Evolutionary conservation across 2,888 invertebrate species (phyloP).

Genomic region (Achlya flavicornis): DNA sequence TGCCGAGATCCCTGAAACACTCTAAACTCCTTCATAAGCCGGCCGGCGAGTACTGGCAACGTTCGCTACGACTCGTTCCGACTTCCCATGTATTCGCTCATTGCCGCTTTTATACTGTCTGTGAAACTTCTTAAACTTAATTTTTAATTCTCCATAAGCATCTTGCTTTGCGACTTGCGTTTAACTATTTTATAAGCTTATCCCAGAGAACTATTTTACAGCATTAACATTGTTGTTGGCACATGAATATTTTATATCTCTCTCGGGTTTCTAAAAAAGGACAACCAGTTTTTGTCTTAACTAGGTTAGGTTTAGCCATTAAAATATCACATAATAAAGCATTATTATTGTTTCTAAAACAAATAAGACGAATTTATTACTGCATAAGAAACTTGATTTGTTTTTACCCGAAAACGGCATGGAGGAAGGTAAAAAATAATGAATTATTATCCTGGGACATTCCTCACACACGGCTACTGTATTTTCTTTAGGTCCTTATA

Average conservation of each 20-base stretch:
- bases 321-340: too few species aligned
- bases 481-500: too few species aligned
- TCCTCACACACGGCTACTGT: too few species aligned
- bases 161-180: background rate
- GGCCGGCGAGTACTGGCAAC: slow-evolving; percentile 25
- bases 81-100: slow-evolving; percentile 30
- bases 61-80: slow-evolving; percentile 40
- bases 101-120: slow-evolving; percentile 6
- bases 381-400: too few species aligned
- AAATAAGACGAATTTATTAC: too few species aligned
- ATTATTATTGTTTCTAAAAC: too few species aligned
- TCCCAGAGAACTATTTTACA: background rate
- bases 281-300: too few species aligned
- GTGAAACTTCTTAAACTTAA: slow-evolving; percentile 5
- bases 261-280: background rate
- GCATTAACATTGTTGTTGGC: background rate
- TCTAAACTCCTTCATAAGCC: slow-evolving; percentile 60
- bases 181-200: slow-evolving; percentile 1
- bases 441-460: too few species aligned
- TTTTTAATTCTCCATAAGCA: slow-evolving; percentile 3
- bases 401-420: too few species aligned
- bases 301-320: too few species aligned
- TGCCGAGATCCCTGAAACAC: slow-evolving; percentile 42
- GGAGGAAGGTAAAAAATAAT: too few species aligned
- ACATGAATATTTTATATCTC: background rate